Evolutionary conservation across 2,113 vertebrate genomes (phyloP), one percentile per base, ranked within the genome.

Genomic region (Micromys minutus): DNA sequence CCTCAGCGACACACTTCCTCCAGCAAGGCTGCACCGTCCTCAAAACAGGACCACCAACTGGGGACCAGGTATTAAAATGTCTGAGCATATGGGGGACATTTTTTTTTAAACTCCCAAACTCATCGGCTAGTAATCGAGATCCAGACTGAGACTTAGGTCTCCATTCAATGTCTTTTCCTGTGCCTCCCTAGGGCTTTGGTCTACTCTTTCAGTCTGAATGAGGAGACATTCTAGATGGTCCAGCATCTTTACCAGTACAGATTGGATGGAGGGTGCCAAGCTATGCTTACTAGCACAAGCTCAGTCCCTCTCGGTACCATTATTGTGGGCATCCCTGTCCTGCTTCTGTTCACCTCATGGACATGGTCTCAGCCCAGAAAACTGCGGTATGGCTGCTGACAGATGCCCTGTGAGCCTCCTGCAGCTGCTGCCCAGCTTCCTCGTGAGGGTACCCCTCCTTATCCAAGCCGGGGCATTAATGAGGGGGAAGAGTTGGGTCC

Each of bases 81-180:
- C 61, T 86, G 61, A 36, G 9, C 42, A 5, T 86, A 31, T 1
- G 61, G 47, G 61, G 83, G 15, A 39, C 0, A 8, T 34, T 22
- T 10, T 15, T n/a, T 84, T 45, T 84, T 39, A 63, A 45, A 45
- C 5, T 16, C 26, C 63, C 5, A 52, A 9, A 6, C n/a, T 29
- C 26, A 7, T 1, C 10, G 10, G 0, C 7, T 1, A 0, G 63
- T 1, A 13, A 19, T 0, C 15, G 76, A 34, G 29, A 12, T 42
- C 45, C 52, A 0, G 2, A 13, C 74, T 24, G 45, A 0, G 2
- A 13, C 74, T 24, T 21, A 22, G 88, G 65, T 6, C 11, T 47
- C 65, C 47, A 52, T n/a, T 52, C 47, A 87, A 19, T 0, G 79
- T n/a, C 71, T 29, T 11, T 8, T 24, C 65, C 36, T 45, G 34